phyloP scores from a whole-genome alignment of 2,113 vertebrate genomes.

The Rhinoderma darwinii region DNA sequence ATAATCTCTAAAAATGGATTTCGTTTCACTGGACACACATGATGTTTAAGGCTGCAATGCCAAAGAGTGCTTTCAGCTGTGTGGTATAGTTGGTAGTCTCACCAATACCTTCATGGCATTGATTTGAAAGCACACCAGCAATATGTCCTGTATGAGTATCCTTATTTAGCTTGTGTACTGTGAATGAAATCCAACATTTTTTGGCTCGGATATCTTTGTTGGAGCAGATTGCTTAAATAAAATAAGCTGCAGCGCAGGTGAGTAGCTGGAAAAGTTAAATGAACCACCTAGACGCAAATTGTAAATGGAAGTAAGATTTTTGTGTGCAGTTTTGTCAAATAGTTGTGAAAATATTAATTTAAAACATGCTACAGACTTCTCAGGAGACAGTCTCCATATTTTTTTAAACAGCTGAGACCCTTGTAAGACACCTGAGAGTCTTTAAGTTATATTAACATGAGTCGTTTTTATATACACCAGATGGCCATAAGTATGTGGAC shows the following conservation, averaged over 20 bases:
- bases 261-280: background rate
- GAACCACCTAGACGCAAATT: background rate
- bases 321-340: background rate
- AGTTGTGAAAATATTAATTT: background rate
- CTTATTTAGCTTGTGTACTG: background rate
- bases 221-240: background rate
- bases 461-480: no score
- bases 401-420: no score
- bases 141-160: constrained; percentile 9
- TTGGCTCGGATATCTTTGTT: background rate
- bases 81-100: constrained; percentile 51
- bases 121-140: constrained; percentile 1
- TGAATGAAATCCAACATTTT: constrained; percentile 13
- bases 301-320: background rate
- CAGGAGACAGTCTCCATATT: no score
- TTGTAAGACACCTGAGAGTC: no score
- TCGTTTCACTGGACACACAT: constrained; percentile 57
- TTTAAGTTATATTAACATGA: no score
- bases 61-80: constrained; percentile 41
- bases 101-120: constrained; percentile 5
- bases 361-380: no score
- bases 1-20: constrained; percentile 56
- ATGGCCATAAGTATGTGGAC: no score
- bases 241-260: background rate
- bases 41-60: constrained; percentile 52